Conservation (phyloP, 37 sponge, comb jelly and placozoan species). For the Geodia barretti region DNA sequence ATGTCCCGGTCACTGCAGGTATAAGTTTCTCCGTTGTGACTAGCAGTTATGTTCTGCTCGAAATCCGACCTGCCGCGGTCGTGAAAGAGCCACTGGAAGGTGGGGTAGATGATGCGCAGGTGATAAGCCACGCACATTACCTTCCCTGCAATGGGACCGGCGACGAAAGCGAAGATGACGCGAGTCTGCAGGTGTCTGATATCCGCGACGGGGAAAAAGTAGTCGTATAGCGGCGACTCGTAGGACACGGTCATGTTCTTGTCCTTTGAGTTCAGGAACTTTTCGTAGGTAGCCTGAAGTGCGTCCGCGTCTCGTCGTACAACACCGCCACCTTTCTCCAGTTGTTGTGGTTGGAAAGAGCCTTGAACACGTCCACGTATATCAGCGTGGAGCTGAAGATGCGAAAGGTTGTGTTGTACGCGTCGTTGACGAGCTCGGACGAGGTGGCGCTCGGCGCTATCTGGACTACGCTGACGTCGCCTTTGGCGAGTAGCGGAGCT, state of each 20-base stretch:
- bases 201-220: conserved; percentile 6
- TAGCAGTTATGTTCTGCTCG: not conserved
- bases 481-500: not conserved
- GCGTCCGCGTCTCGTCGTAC: not conserved
- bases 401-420: conserved; percentile 12
- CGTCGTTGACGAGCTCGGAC: not conserved
- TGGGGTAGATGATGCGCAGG: conserved; percentile 1
- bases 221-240: not conserved
- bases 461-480: not conserved
- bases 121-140: conserved; percentile 34
- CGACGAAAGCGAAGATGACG: conserved; percentile 16
- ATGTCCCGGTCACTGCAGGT: not conserved
- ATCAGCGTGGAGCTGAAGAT: conserved; percentile 13
- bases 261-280: not conserved
- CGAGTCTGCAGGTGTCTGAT: not conserved
- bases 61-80: conserved; percentile 20
- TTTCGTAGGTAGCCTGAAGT: not conserved
- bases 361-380: not conserved
- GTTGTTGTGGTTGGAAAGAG: not conserved
- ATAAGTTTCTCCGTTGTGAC: not conserved
- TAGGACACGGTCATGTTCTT: not conserved
- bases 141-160: not conserved
- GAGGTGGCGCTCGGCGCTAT: conserved; percentile 15
- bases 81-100: conserved; percentile 43
- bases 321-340: conserved; percentile 11